Evolutionary conservation across 1,140 invertebrate genomes (phyloP).

Genomic region (Drosophila funebris): DNA sequence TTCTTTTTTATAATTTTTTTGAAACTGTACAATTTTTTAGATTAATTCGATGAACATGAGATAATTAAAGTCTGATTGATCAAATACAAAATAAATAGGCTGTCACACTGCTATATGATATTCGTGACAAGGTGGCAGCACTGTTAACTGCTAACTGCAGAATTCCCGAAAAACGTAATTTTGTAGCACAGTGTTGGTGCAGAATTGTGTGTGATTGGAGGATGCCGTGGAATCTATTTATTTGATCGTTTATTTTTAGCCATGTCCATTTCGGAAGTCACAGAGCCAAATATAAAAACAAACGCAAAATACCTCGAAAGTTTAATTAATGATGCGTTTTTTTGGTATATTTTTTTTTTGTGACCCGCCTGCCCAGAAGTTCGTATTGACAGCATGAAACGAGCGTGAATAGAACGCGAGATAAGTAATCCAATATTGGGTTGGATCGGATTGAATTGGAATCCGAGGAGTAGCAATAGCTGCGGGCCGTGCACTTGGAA

Average conservation of each 20-base stretch:
- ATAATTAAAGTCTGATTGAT: no score
- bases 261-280: slow-evolving; percentile 70
- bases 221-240: slow-evolving; percentile 62
- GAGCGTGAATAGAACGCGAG: slow-evolving; percentile 25
- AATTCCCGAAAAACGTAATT: background rate
- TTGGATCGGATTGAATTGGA: slow-evolving; percentile 1
- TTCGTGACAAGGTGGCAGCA: no score
- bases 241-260: slow-evolving; percentile 69
- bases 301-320: slow-evolving; percentile 40
- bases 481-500: slow-evolving; percentile 26
- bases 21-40: no score
- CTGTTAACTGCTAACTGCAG: no score
- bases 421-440: slow-evolving; percentile 34
- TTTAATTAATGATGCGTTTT: slow-evolving; percentile 73
- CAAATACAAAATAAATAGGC: no score
- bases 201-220: slow-evolving; percentile 44
- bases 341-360: slow-evolving; percentile 17
- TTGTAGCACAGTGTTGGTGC: slow-evolving; percentile 29
- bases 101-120: no score
- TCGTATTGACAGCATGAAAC: slow-evolving; percentile 9
- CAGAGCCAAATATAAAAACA: slow-evolving; percentile 18
- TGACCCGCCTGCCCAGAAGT: slow-evolving; percentile 13
- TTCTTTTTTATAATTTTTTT: no score
- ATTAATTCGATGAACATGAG: no score
- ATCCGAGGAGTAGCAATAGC: background rate